Evolutionary conservation across 2,888 invertebrate genomes (phyloP), one percentile per base, ranked within the genome.

Genomic region (Cerceris rybyensis): DNA sequence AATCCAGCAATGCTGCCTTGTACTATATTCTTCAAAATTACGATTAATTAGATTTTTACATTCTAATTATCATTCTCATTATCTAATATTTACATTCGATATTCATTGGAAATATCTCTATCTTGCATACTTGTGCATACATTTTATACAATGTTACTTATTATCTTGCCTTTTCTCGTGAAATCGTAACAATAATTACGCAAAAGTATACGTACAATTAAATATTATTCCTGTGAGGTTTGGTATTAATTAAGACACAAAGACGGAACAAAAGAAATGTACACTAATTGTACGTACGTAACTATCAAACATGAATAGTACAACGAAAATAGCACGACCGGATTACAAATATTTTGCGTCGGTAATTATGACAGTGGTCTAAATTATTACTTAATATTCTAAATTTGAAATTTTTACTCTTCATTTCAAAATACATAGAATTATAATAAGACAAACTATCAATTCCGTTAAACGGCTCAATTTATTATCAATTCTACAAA

Each of bases 11-110:
- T 78, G 72, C 75, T 75, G 66, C 68, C 84, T 86, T 86, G 85
- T 85, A 85, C 85, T 83, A 78, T 80, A 72, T 78, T 49, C 65
- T 70, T 42, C 69, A 73, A 72, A 74, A 70, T 79, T 74, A 76
- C 58, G 67, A 75, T 77, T 70, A 75, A 60, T 79, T 70, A 57
- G 72, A 72, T 68, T 61, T 74, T 57, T 57, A 61, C 60, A 71
- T 43, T 46, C 54, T 66, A 68, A 59, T 69, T 50, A 50, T 74
- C 70, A 58, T 65, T 41, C 66, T 55, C 7, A 63, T 75, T 75
- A 70, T 68, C 65, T 76, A 84, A 39, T 86, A 85, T 85, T 55
- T 86, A 85, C 84, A 85, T 7, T 68, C 77, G 64, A 70, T 59
- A 77, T 63, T 72, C 46, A 59, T 60, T 46, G 60, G 55, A 61